A percentile compares a stretch with the other conserved stretches of the same genome.
These are phyloP conservation scores for Leucania comma DNA, from an alignment of 2,888 invertebrate genomes.

Conservation along the genomic window DNA sequence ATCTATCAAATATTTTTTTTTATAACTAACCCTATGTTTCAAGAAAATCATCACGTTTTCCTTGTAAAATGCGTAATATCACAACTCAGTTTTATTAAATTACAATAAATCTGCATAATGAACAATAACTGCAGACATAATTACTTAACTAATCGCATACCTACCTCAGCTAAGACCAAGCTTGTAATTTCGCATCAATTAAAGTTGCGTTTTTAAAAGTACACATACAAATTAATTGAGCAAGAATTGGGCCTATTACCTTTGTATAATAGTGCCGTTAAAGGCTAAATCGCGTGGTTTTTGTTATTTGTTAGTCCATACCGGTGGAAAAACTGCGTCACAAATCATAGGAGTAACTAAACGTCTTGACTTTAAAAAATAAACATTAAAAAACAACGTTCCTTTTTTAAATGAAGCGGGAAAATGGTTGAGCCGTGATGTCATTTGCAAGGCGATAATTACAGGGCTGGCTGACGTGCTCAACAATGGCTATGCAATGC, in stretches of 20 bases:
- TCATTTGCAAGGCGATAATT: conserved; percentile 79
- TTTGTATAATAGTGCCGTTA: conserved; percentile 53
- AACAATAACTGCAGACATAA: conserved; percentile 60
- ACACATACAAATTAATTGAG: conserved; percentile 45
- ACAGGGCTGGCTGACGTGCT: conserved; percentile 69
- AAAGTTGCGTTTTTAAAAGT: conserved; percentile 56
- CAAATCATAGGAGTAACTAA: conserved; percentile 18
- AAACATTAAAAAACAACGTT: conserved; percentile 16
- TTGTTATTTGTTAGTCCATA: conserved; percentile 52
- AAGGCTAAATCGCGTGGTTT: conserved; percentile 62
- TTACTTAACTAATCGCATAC: conserved; percentile 42
- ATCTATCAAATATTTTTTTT: not conserved
- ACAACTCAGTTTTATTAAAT: conserved; percentile 33
- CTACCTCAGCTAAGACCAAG: conserved; percentile 27
- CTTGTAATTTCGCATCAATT: conserved; percentile 50
- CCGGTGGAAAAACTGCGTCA: conserved; percentile 22
- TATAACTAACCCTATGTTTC: not conserved
- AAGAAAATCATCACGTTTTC: conserved; percentile 19
- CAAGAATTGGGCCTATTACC: conserved; percentile 49
- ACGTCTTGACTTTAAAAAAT: conserved; percentile 9
- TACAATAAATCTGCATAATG: conserved; percentile 54
- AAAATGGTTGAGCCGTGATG: conserved; percentile 56
- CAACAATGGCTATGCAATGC: conserved; percentile 66
- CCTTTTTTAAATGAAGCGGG: conserved; percentile 28
- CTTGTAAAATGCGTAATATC: conserved; percentile 43